These are phyloP conservation scores for Bubalus kerabau DNA, from an alignment of 2,113 vertebrate species.

Conservation along the genomic window DNA sequence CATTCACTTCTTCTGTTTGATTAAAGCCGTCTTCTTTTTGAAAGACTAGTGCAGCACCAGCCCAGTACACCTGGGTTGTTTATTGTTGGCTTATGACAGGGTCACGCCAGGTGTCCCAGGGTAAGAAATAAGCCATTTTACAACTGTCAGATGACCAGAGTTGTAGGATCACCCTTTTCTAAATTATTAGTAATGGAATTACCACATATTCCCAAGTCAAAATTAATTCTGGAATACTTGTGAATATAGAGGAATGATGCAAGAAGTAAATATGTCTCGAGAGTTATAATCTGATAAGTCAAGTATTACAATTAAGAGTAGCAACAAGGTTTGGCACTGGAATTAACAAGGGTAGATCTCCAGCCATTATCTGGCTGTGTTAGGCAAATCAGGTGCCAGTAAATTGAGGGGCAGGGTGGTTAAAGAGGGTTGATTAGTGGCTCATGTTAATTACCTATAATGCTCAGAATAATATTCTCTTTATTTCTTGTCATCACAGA, in stretches of 20 bases:
- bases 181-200: slow-evolving; percentile 40
- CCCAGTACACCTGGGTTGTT: not conserved
- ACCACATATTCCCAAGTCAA: slow-evolving; percentile 52
- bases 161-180: not conserved
- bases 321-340: not conserved
- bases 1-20: slow-evolving; percentile 23
- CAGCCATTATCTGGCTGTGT: not conserved
- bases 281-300: not conserved
- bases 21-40: slow-evolving; percentile 34
- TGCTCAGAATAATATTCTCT: not conserved
- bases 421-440: not conserved
- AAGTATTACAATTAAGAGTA: slow-evolving; percentile 15
- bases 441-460: not conserved
- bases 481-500: not conserved
- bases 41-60: slow-evolving; percentile 15
- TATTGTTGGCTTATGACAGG: not conserved
- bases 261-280: not conserved
- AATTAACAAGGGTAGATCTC: not conserved
- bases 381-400: not conserved
- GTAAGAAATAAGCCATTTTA: slow-evolving; percentile 46
- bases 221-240: slow-evolving; percentile 1
- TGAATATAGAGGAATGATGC: not conserved
- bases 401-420: not conserved
- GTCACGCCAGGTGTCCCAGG: not conserved
- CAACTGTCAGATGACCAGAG: not conserved